Evolutionary conservation across 2,888 invertebrate species (phyloP).

Genomic region (Philereme vetulata): DNA sequence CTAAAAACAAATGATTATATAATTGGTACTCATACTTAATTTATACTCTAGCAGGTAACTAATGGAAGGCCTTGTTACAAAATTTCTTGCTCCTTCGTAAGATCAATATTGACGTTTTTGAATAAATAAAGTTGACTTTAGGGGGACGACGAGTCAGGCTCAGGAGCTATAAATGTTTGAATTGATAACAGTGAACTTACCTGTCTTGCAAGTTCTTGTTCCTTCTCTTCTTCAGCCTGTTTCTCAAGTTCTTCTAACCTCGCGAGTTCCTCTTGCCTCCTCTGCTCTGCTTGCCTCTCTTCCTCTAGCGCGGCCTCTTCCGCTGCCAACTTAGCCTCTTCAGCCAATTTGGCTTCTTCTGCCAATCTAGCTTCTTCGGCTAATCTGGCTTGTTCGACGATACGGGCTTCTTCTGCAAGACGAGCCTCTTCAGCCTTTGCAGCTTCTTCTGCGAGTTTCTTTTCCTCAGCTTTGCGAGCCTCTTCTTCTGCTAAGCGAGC

Average conservation of each 20-base stretch:
- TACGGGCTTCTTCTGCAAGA: conserved; percentile 68
- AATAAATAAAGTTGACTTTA: too few species aligned
- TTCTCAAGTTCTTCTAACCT: conserved; percentile 84
- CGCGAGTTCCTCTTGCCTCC: conserved; percentile 81
- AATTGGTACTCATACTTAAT: background rate
- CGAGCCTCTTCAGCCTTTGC: conserved; percentile 65
- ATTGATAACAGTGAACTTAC: conserved; percentile 44
- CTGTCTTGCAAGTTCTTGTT: conserved; percentile 87
- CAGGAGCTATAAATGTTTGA: too few species aligned
- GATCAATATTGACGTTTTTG: too few species aligned
- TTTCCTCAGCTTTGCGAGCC: conserved; percentile 64
- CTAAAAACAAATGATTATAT: conserved; percentile 50
- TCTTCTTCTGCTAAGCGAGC: conserved; percentile 65
- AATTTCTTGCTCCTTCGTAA: too few species aligned
- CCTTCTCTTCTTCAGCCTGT: conserved; percentile 85
- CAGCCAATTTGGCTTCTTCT: conserved; percentile 70
- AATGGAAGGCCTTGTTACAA: too few species aligned
- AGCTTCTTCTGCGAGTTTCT: conserved; percentile 66
- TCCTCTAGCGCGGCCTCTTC: conserved; percentile 77
- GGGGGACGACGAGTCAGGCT: too few species aligned
- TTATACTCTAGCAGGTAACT: too few species aligned
- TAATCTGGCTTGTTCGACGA: conserved; percentile 69
- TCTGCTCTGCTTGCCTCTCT: conserved; percentile 78
- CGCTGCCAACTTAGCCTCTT: conserved; percentile 76
- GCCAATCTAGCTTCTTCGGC: conserved; percentile 71